Evolutionary conservation across 2,113 vertebrate species (phyloP), one percentile per base, ranked within the genome.

Genomic region (Isichthys henryi): DNA sequence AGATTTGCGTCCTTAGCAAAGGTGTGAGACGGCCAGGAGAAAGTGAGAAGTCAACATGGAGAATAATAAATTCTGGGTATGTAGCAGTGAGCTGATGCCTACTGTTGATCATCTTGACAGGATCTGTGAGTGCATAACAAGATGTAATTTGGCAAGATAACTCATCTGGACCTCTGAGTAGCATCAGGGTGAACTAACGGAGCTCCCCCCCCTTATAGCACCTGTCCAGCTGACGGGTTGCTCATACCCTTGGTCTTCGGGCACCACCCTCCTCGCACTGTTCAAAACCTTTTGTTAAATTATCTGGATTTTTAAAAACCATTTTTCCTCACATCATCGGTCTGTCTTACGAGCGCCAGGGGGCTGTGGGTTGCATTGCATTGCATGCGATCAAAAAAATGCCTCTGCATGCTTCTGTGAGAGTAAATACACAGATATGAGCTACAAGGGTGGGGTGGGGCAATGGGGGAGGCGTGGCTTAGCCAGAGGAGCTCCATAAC

Each of bases 91-190:
- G 85, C 88, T 88, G 87, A 87, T 86, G 58, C 91, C 58, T 90
- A 2, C 8, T 56, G 77, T 91, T 88, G 88, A 92, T 88, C 49
- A 35, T 86, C 52, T 48, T 88, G 89, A 88, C 90, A 89, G 84
- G 86, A 70, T 50, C 86, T 86, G 87, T 58, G 91, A 90, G 91
- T 87, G 89, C 88, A 88, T 90, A 94, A 91, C 91, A 91, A 92
- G 91, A 50, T 88, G 86, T 90, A 92, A 90, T 93, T 90, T 92
- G 83, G 88, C 89, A 91, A 84, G 50, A 89, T 88, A 84, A 85
- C 74, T 90, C 77, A 86, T 89, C 90, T 91, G 91, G 90, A 62
- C 66, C 87, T 7, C n/a, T 27, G 23, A 27, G 52, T 66, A 87
- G 8, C 27, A 3, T 10, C 48, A 53, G 58, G 39, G 31, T 89